These are phyloP conservation scores for Pheucticus melanocephalus DNA, from an alignment of 2,113 vertebrate genomes.

Conservation along the genomic window DNA sequence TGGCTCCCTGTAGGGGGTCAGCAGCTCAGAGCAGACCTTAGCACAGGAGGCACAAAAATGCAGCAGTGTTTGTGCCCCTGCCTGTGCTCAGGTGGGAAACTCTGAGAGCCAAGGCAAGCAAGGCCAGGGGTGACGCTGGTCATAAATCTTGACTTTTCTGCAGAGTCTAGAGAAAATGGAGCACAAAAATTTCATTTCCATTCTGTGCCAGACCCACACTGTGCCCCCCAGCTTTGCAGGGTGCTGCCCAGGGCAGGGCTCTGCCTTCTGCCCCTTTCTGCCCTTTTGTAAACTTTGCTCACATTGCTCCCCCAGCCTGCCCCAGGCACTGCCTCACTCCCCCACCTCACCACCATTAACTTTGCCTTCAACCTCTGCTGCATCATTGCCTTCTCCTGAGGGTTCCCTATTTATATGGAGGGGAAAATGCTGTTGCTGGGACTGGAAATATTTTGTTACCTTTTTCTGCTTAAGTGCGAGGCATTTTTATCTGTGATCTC, in stretches of 20 bases:
- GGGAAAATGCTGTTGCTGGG: conserved; percentile 68
- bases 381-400: conserved; percentile 65
- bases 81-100: neutral
- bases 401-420: conserved; percentile 70
- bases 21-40: neutral
- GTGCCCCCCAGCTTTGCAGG: accelerated
- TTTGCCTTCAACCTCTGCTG: conserved; percentile 43
- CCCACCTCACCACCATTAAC: neutral
- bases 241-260: neutral
- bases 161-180: neutral
- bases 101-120: neutral
- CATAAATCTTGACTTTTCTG: neutral
- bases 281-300: neutral
- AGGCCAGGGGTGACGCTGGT: neutral
- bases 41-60: neutral
- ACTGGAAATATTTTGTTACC: conserved; percentile 74
- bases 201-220: neutral
- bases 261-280: neutral
- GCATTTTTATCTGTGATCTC: conserved; percentile 73
- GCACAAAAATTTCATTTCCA: neutral
- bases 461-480: conserved; percentile 64
- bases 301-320: neutral
- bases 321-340: neutral
- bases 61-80: accelerated
- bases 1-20: neutral